Percentiles rank a stretch among this genome's conserved stretches.
Evolutionary conservation across 2,888 invertebrate species (phyloP).

Genomic region (Bombylius discolor): DNA sequence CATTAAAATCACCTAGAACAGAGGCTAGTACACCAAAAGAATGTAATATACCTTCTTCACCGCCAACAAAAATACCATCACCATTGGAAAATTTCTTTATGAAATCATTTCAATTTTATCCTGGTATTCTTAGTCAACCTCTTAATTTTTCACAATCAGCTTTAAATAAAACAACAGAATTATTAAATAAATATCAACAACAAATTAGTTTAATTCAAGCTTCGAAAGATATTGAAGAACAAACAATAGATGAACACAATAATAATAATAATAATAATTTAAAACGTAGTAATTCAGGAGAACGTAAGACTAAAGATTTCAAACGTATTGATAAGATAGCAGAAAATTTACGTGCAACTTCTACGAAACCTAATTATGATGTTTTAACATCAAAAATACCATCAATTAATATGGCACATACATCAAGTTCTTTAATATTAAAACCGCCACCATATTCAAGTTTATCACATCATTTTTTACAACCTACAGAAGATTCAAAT

Average conservation of each 20-base stretch:
- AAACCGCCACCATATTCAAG: conserved; percentile 13
- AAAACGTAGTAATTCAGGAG: conserved; percentile 13
- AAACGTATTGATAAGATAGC: conserved; percentile 37
- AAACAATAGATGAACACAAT: conserved; percentile 9
- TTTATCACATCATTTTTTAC: conserved; percentile 7
- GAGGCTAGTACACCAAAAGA: conserved; percentile 11
- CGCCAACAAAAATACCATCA: conserved; percentile 22
- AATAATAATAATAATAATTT: conserved; percentile 8
- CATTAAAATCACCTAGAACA: conserved; percentile 19
- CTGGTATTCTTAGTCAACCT: conserved; percentile 32
- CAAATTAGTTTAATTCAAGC: conserved; percentile 25
- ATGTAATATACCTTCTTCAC: background rate
- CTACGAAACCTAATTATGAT: conserved; percentile 13
- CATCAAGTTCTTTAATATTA: conserved; percentile 10
- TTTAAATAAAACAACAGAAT: conserved; percentile 31
- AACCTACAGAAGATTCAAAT: conserved; percentile 7
- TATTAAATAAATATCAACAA: conserved; percentile 34
- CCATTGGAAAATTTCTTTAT: conserved; percentile 35
- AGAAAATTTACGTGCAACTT: conserved; percentile 27
- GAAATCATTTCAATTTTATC: conserved; percentile 35
- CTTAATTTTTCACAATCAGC: conserved; percentile 37
- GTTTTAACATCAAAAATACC: conserved; percentile 10
- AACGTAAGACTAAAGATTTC: conserved; percentile 25
- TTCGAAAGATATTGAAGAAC: conserved; percentile 20
- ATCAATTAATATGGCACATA: conserved; percentile 5